Evolutionary conservation across 1,140 invertebrate genomes (phyloP), one percentile per base, ranked within the genome.

Genomic region (Conopomorpha cramerella): DNA sequence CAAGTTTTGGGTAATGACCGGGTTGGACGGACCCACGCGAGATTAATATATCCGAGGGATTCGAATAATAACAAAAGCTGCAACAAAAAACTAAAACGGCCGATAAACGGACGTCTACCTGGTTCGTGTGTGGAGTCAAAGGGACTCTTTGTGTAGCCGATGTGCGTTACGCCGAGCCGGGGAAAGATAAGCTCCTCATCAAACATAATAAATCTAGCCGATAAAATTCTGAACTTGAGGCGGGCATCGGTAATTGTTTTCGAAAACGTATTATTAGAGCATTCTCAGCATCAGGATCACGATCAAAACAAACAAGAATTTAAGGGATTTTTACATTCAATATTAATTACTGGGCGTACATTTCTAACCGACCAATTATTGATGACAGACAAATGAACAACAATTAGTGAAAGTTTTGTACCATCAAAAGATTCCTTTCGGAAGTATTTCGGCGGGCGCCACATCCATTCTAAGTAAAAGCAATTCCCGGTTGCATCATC

Each of bases 171-270:
- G 33, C 19, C 3, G 16, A 3, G 16, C 18, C 56, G 55, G 40
- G 49, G 35, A 41, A 36, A 55, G 66, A 72, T 76, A 72, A 70
- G 53, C 57, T 53, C 57, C 58, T 55, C 55, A 47, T 58, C 60
- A 70, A 70, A 72, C 57, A 76, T 59, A 68, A 76, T 71, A 76
- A 76, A 72, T 72, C 64, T 68, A 59, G 43, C 23, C 41, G 59
- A 73, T 73, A 71, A 71, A 59, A 62, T 60, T 55, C 50, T 63
- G 59, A 45, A 49, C 50, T 55, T 51, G 50, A 68, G 70, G 66
- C 51, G 51, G 48, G 32, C 33, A 56, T 60, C 54, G 58, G 60
- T 70, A 68, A 76, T 72, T 72, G 60, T 64, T 65, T 62, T 44
- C 53, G 42, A 46, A 51, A 72, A 61, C 49, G 56, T 42, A 43